Base-by-base conservation (phyloP, 2,888 invertebrate species). In the Sisyra terminalis region DNA sequence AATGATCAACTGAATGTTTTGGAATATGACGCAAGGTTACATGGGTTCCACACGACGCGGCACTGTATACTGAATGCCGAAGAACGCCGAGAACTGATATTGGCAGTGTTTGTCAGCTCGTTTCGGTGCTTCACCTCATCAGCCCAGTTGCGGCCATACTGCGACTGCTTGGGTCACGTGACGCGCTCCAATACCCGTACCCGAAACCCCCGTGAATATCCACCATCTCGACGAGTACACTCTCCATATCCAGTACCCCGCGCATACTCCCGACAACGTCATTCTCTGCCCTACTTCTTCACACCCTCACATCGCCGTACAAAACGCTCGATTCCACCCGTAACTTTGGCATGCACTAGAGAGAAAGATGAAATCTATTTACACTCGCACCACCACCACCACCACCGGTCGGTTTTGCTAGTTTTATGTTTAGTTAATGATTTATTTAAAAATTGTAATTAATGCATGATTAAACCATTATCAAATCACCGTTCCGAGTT, bases 151-250 rank as follows among this genome's bases (percentile, higher is more conserved):
- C 55, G 54, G 56, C 55, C 57, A 56, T 56, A 58, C 57, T 62
- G 63, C 62, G 60, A 56, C 60, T 55, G 57, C 57, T 55, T 57
- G 52, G 61, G 52, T 63, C 61, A 61, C 60, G 61, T 62, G 61
- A 46, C 45, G 46, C 44, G 45, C 46, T 50, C 47, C 50, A 50
- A 52, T 53, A 43, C 42, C 43, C 42, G 45, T 41, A 43, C 37
- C 36, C 51, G 49, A 48, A 50, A 49, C 49, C 52, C 50, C 50
- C 46, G 43, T 40, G 42, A 37, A 43, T 42, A 29, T 40, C 39
- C 15, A 18, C 24, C 18, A 18, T 3, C 24, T 24, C 24, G 7
- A 5, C 24, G 24, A 5, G 24, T 24, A 24, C 7, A 24, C 31
- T n/a, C 15, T 17, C 31, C 14, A 30, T 17, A 24, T 13, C 16